These are phyloP conservation scores for Danaus melanippus DNA, from an alignment of 1,140 invertebrate genomes.

Conservation along the genomic window DNA sequence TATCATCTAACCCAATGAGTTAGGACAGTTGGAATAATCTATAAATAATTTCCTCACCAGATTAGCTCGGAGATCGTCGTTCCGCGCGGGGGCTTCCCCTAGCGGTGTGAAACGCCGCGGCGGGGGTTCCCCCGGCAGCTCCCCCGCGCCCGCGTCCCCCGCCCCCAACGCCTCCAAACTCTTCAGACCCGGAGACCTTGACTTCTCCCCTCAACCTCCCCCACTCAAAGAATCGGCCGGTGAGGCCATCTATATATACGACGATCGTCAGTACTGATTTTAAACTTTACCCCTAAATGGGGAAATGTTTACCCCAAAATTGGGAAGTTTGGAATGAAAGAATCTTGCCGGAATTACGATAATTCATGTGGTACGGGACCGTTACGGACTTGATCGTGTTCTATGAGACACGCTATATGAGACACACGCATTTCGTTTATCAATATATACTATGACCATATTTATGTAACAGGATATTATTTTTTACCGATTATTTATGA, in stretches of 20 bases:
- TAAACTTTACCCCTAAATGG: too few relatives aligned
- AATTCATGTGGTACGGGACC: too few relatives aligned
- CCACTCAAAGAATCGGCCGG: conserved; percentile 77
- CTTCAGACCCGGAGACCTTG: conserved; percentile 63
- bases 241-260: conserved; percentile 73
- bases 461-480: conserved; percentile 15
- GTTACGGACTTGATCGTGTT: too few relatives aligned
- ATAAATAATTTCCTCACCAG: conserved; percentile 27
- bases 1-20: too few relatives aligned
- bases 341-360: too few relatives aligned
- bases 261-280: conserved; percentile 57
- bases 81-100: conserved; percentile 62
- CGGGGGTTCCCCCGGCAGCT: conserved; percentile 55
- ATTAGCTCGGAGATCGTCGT: conserved; percentile 73
- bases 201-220: conserved; percentile 74
- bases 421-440: too few relatives aligned
- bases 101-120: conserved; percentile 57
- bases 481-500: conserved; percentile 39
- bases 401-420: too few relatives aligned
- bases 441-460: background rate
- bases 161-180: conserved; percentile 64
- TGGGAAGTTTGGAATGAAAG: too few relatives aligned
- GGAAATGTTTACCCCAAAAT: too few relatives aligned
- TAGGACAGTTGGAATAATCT: too few relatives aligned
- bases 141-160: conserved; percentile 74